A percentile compares a stretch with the other conserved stretches of the same genome.
Evolutionary conservation across 2,888 invertebrate species (phyloP).

Genomic region (Drosophila pseudotalamancana): DNA sequence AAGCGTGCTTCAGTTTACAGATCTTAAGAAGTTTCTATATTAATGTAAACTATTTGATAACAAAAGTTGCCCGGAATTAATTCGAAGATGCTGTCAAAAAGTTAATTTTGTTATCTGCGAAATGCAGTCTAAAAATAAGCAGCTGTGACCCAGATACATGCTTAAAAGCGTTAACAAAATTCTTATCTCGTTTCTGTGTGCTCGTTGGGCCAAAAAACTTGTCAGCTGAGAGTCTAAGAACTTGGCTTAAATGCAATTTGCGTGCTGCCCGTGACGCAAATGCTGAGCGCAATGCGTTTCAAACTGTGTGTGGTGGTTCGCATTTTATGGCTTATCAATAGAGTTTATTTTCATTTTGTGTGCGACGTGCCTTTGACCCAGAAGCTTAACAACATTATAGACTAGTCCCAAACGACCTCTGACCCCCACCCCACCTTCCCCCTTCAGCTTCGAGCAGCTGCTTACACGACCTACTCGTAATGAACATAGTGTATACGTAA

Average conservation of each 20-base stretch:
- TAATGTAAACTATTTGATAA: too few species aligned
- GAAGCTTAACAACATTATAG: conserved; percentile 34
- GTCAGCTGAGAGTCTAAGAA: neutral
- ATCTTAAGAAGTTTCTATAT: too few species aligned
- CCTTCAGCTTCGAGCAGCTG: neutral
- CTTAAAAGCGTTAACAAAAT: neutral
- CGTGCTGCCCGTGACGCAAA: conserved; percentile 65
- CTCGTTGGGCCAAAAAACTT: neutral
- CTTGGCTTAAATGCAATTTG: conserved; percentile 50
- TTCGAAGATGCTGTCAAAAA: neutral
- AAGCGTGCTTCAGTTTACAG: too few species aligned
- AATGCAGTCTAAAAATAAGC: neutral
- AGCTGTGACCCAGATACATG: conserved; percentile 37
- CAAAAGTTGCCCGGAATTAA: neutral
- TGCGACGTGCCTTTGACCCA: conserved; percentile 55
- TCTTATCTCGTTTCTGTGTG: conserved; percentile 8
- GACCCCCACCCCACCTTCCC: neutral
- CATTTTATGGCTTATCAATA: conserved; percentile 54
- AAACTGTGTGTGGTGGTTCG: conserved; percentile 41
- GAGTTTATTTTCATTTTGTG: neutral
- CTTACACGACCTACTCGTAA: conserved; percentile 72
- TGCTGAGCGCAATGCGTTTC: conserved; percentile 26
- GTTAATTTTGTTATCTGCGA: neutral
- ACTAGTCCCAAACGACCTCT: conserved; percentile 8
- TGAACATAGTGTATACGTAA: conserved; percentile 64